Evolutionary conservation across 2,888 invertebrate genomes (phyloP), one percentile per base, ranked within the genome.

Genomic region (Lasioglossum vierecki): DNA sequence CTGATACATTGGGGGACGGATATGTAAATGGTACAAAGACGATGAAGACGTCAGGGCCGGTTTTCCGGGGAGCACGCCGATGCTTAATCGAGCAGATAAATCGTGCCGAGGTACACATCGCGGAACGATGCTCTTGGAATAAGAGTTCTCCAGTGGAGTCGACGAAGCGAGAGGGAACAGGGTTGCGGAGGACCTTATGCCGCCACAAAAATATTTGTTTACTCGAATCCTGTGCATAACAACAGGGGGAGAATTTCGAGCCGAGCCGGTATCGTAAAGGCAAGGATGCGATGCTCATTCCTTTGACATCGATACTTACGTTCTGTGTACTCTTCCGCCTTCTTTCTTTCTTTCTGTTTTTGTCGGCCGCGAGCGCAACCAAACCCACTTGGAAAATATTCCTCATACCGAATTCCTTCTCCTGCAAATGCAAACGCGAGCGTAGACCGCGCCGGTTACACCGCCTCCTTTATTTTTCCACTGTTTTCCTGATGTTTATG

Each of bases 1-100:
- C 35, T 74, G 77, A 82, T 77, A 74, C 84, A 15, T 35, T 30
- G 39, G 35, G 30, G 35, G 26, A 44, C 44, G 30, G 44, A 70
- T 26, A 83, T 70, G 83, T 53, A 71, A 76, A 84, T 84, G 75
- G 84, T 75, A 75, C 84, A 79, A 83, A 84, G 84, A 83, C 77
- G 84, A 84, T 83, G 73, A 84, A 83, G 79, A 84, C 79, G 84
- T 84, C 63, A 46, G 44, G 63, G 39, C n/a, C 46, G 79, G 39
- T 72, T 84, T 79, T 57, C 63, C 63, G 57, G 53, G 53, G 26
- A 76, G 71, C 60, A 66, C 41, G 5, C 63, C 66, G 74, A 79
- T 84, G 84, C 71, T 79, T 84, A 84, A 84, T 84, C 84, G 84
- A 84, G 79, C 75, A 79, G 75, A 84, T 76, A 84, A 84, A 84